Percentiles rank a stretch among this genome's conserved stretches.
phyloP scores from a whole-genome alignment of 2,888 invertebrate genomes.

The Abrostola tripartita region DNA sequence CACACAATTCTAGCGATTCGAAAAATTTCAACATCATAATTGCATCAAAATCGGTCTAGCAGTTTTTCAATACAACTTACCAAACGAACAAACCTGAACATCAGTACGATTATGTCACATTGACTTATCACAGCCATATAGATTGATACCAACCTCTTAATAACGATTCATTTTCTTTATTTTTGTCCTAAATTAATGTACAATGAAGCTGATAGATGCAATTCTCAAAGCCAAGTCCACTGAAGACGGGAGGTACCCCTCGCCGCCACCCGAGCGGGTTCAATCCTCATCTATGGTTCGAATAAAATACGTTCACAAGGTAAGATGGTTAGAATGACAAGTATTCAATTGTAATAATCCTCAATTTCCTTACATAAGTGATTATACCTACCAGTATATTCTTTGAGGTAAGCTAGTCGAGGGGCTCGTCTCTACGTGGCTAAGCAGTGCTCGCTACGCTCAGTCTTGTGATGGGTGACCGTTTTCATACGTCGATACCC shows the following conservation, averaged over 20 bases:
- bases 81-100: background rate
- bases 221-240: constrained; percentile 68
- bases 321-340: too few species aligned
- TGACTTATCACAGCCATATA: constrained; percentile 35
- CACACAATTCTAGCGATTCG: too few species aligned
- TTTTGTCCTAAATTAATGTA: constrained; percentile 25
- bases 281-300: constrained; percentile 4
- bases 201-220: constrained; percentile 69
- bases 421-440: too few species aligned
- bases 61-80: background rate
- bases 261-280: constrained; percentile 73
- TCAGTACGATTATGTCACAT: background rate
- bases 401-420: too few species aligned
- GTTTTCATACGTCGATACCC: too few species aligned
- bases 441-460: too few species aligned
- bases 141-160: constrained; percentile 6
- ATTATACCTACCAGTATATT: too few species aligned
- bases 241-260: constrained; percentile 61
- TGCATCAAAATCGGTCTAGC: background rate
- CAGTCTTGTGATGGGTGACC: too few species aligned
- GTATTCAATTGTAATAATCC: too few species aligned
- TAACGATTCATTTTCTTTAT: constrained; percentile 11
- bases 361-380: too few species aligned
- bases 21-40: background rate
- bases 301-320: constrained; percentile 19